phyloP scores from a whole-genome alignment of 2,888 invertebrate species.

The Pollenia griseotomentosa region DNA sequence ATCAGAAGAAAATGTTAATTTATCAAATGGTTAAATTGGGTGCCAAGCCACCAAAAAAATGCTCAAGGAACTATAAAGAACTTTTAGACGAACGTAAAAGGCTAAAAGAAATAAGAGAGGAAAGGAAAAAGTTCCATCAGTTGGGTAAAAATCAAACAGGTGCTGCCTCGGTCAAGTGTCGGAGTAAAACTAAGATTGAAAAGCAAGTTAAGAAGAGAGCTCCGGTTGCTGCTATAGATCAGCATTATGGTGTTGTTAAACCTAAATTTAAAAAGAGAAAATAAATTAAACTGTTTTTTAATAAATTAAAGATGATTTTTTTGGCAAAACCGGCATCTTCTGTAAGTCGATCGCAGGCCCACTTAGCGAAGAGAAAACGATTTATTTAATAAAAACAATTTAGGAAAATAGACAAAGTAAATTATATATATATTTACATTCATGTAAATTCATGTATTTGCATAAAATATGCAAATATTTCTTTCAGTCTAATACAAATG shows the following conservation, averaged over 20 bases:
- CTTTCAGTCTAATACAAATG: too few species aligned
- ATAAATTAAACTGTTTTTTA: conserved; percentile 67
- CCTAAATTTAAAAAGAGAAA: conserved; percentile 79
- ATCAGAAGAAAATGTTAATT: conserved; percentile 91
- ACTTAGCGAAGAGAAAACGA: too few species aligned
- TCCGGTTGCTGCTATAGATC: conserved; percentile 84
- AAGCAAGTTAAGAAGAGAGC: conserved; percentile 84
- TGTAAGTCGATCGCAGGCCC: too few species aligned
- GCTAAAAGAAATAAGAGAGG: conserved; percentile 85
- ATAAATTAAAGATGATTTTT: too few species aligned
- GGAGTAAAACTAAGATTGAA: conserved; percentile 77
- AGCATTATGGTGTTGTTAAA: conserved; percentile 82
- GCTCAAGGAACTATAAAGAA: conserved; percentile 90
- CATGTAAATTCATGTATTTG: too few species aligned
- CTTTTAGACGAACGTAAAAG: conserved; percentile 87
- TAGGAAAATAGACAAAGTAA: too few species aligned
- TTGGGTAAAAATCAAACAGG: conserved; percentile 87
- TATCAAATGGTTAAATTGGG: conserved; percentile 91
- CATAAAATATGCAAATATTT: too few species aligned
- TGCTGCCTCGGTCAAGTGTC: conserved; percentile 85
- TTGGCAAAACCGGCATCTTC: too few species aligned
- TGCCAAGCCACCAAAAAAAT: conserved; percentile 90
- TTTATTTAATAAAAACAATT: too few species aligned
- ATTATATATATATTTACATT: too few species aligned
- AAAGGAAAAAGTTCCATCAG: conserved; percentile 85